Evolutionary conservation across 2,797 vertebrate genomes (phyloP), one percentile per base, ranked within the genome.

Genomic region (Pipistrellus nathusii): DNA sequence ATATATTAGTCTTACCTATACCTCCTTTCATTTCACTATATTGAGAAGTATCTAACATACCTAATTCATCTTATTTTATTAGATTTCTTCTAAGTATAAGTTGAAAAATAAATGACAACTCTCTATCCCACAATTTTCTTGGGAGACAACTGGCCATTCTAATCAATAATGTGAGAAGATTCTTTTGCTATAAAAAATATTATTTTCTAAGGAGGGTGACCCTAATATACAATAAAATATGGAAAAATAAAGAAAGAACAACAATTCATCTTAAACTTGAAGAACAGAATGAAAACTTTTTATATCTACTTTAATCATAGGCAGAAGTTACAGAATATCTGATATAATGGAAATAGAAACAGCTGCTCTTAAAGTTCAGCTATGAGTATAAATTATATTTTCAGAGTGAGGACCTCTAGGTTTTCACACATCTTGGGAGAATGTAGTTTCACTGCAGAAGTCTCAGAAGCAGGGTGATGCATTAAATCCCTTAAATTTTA

Each of bases 311-410:
- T 90, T 83, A 89, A 80, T 95, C 30, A 48, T 38, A 92, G 91
- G 9, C 59, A 69, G 6, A 95, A 96, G 30, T 88, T 96, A 80
- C 4, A 10, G 14, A 53, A 6, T 93, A 23, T 41, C 41, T 86
- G 53, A 96, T 73, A 57, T n/a, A 73, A 32, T 90, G 91, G 41
- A 93, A 62, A 35, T 51, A 20, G 5, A 87, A 57, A 88, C 64
- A 59, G 68, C 89, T 95, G 81, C 73, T 88, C 44, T 8, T 3
- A 77, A 86, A 68, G 2, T 93, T 95, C n/a, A 25, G 11, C 68
- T 69, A 46, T 92, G 59, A 46, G 95, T 96, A 77, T 72, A 96
- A 96, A 95, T 93, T 88, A 38, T 76, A 12, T 95, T 94, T 77
- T 84, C 38, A 85, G 77, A 94, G 72, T 77, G 78, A 84, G 25